Evolutionary conservation across 2,797 vertebrate species (phyloP), one percentile per base, ranked within the genome.

Genomic region (Paedocypris micromegethes): DNA sequence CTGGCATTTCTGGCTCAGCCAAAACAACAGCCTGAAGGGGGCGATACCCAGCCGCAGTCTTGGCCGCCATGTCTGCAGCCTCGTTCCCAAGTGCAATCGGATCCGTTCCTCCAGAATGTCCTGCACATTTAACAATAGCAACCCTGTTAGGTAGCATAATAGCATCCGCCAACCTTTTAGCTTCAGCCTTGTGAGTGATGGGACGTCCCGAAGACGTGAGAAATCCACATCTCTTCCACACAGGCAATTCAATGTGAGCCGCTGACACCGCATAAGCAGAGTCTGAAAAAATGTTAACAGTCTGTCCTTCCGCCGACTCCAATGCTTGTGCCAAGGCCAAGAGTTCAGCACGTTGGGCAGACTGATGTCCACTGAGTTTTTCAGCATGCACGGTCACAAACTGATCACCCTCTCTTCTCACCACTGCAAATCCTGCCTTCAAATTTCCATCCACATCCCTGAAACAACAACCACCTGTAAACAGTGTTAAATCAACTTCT

Each of bases 71-170:
- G 50, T 52, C 50, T 52, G 50, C 50, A 3, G 5, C 50, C 50
- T 52, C 50, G 8, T 52, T 52, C n/a, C 50, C 50, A 9, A 9
- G 9, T 3, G 50, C 9, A 3, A 9, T 52, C 2, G 37, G n/a
- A 23, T 52, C 50, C 9, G 5, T 52, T 52, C 50, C 50, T 58
- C 41, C 5, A n/a, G 55, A 58, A 43, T 58, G 55, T n/a, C 55
- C 55, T n/a, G 38, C 9, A 6, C 55, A 58, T 39, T 58, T 58
- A 9, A 58, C 37, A 4, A 58, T 43, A 7, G 55, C 55, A 37
- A 58, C 55, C 41, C 41, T 43, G 9, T 23, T 58, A 2, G 55
- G 55, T 6, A 58, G 23, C 8, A 5, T 3, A 5, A 58, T 40
- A 2, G 55, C 55, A 5, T 58, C 55, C 3, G 9, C 39, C 6